Base-by-base conservation (phyloP, 2,113 vertebrate genomes). In the Mionectes macconnelli region DNA sequence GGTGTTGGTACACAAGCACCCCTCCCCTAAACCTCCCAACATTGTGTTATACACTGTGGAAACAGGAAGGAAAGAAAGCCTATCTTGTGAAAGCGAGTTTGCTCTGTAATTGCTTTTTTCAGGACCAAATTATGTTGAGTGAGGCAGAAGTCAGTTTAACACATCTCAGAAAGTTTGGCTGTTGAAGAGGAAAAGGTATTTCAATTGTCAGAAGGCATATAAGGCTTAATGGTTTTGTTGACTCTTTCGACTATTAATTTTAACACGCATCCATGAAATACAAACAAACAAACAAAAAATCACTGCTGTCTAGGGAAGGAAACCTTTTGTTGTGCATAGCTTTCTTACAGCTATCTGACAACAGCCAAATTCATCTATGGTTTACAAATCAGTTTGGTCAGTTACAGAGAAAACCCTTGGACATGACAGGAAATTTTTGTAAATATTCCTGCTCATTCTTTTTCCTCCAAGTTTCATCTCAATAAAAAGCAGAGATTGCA, bases 11-110 rank as follows among this genome's bases (percentile, higher is more conserved):
- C 24, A 57, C 1, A 4, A 4, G 10, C 44, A 27, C 12, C 19
- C 4, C 14, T 10, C 35, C 33, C 35, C 10, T 8, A 22, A 24
- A 28, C 30, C 33, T 35, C 18, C 19, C 31, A 69, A 9, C 12
- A 23, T 4, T 55, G 13, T 81, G n/a, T 68, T 24, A 63, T 12
- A 33, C 16, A 31, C 12, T 33, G 20, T 47, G 47, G 73, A 56
- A 74, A 47, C 1, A 10, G 3, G 2, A 7, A 2, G 3, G 8
- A 0, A 5, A 14, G 10, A 12, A 39, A 30, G 4, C 40, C 44
- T 49, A 23, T 69, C 28, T 45, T 70, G 22, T 52, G 53, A 42
- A 24, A 83, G 30, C 30, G 70, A 37, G 12, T 66, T 72, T 60
- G 27, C 31, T 70, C 45, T 60, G 12, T 30, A 77, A 55, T 55